Base-by-base conservation (phyloP, 2,888 invertebrate genomes). In the Aplocera efformata region DNA sequence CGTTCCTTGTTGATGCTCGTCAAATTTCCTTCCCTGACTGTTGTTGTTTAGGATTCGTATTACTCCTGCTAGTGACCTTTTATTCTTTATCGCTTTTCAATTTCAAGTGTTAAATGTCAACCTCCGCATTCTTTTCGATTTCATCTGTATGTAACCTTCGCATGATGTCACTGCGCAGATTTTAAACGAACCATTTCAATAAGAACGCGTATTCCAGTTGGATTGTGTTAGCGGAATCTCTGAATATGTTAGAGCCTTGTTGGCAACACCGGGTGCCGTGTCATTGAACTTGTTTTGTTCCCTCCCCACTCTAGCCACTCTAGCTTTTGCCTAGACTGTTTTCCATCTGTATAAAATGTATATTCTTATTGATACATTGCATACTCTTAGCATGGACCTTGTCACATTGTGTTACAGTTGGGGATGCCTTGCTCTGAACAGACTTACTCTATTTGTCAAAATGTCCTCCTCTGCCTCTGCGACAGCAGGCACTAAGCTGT, bases 281-380 rank as follows among this genome's bases (percentile, higher is more conserved):
- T 68, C 70, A 67, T 60, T 67, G 71, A 71, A 65, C 72, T 61
- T 58, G 47, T 2, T 17, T 17, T 3, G 13, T 17, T 17, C 13
- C 5, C 38, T 48, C 32, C 50, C 55, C 45, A 43, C 54, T 36
- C 40, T 48, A 30, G 31, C 38, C 37, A 25, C 32, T 31, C 39
- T 31, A 39, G 42, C 35, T 30, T 37, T 36, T 29, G 42, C 39
- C 54, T 53, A 63, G 55, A 50, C 53, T 48, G 42, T 29, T 27
- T 38, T 24, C 35, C 30, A 9, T 32, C 34, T 40, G 40, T 32
- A 10, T 7, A 17, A 17, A 17, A n/a, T n/a, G n/a, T n/a, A n/a
- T n/a, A n/a, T n/a, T n/a, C n/a, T n/a, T n/a, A n/a, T n/a, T n/a
- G 8, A 21, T 1, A 7, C 13, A 9, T 25, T 21, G 33, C 13